Conservation (phyloP, 30 jellyfish, hydroid and myxozoan genomes). For the Pelagia noctiluca region DNA sequence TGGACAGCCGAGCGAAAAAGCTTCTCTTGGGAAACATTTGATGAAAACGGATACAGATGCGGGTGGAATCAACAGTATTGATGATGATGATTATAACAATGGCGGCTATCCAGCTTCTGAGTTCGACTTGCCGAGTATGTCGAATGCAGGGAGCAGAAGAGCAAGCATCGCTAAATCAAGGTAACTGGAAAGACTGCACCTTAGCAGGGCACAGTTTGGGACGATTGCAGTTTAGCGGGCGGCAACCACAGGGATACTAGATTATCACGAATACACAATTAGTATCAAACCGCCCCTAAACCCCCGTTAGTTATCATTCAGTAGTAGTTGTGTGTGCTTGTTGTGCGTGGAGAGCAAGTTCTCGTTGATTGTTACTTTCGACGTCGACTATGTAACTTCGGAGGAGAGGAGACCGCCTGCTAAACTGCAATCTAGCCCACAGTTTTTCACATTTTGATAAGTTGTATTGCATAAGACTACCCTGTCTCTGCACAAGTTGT, state of each 20-base stretch:
- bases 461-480: too few species aligned
- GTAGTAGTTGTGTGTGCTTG: too few species aligned
- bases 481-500: too few species aligned
- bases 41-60: neutral
- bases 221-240: neutral
- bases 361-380: too few species aligned
- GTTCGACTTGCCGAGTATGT: neutral
- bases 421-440: too few species aligned
- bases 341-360: too few species aligned
- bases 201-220: too few species aligned
- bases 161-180: neutral
- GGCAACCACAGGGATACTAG: neutral
- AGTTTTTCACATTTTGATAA: too few species aligned
- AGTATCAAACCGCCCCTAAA: neutral
- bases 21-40: constrained; percentile 10
- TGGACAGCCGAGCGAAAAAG: constrained; percentile 45
- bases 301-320: neutral
- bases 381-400: too few species aligned
- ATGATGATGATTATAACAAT: neutral
- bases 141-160: neutral
- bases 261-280: neutral
- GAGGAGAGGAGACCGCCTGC: too few species aligned
- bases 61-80: neutral
- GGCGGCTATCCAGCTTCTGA: neutral
- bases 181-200: neutral